A percentile compares a stretch with the other conserved stretches of the same genome.
phyloP scores from a whole-genome alignment of 2,797 vertebrate genomes.

The Gallirallus australis region DNA sequence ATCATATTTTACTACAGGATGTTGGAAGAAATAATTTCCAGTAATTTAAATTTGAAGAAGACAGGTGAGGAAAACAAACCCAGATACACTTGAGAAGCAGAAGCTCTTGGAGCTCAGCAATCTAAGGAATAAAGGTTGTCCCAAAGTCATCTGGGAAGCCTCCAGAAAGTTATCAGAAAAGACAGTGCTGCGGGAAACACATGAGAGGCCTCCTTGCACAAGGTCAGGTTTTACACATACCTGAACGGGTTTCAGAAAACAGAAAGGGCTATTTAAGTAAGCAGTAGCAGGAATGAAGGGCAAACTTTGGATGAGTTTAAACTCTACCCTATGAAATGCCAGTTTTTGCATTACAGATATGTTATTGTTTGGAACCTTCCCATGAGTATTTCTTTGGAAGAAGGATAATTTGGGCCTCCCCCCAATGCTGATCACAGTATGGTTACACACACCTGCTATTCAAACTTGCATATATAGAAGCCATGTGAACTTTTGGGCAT shows the following conservation, averaged over 20 bases:
- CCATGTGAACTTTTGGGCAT: not conserved
- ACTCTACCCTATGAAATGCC: not conserved
- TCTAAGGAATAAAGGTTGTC: not conserved
- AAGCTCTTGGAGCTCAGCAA: not conserved
- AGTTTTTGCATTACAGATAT: not conserved
- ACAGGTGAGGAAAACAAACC: not conserved
- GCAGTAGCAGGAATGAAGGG: not conserved
- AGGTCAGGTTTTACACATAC: not conserved
- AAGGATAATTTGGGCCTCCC: not conserved
- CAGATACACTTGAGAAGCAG: not conserved
- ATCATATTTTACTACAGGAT: not conserved
- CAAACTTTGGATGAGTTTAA: not conserved
- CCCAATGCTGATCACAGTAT: not conserved
- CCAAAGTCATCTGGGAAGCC: not conserved
- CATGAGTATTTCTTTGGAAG: not conserved
- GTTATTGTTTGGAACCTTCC: not conserved
- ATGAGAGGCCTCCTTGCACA: not conserved
- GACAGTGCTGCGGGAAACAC: accelerated
- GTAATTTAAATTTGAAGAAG: not conserved
- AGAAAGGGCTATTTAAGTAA: not conserved
- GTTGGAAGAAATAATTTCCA: not conserved
- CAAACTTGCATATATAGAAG: not conserved
- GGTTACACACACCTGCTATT: not conserved
- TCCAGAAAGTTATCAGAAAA: not conserved
- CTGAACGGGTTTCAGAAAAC: not conserved